Percentiles rank a stretch among this genome's conserved stretches.
phyloP scores from a whole-genome alignment of 2,797 vertebrate genomes.

The Lacerta agilis region DNA sequence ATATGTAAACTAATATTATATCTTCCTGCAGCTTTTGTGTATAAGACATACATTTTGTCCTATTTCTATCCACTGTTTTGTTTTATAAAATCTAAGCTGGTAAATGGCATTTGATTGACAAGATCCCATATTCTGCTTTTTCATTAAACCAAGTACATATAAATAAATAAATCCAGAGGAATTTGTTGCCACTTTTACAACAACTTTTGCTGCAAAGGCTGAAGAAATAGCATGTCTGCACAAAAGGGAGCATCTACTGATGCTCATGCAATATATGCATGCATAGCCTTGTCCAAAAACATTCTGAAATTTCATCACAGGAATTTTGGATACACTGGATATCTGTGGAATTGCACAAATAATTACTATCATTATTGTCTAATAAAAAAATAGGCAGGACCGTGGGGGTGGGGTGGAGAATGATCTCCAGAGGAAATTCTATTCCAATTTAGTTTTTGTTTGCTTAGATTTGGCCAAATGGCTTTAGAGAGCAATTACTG shows the following conservation, averaged over 20 bases:
- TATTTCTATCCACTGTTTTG: conserved; percentile 75
- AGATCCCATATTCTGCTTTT: conserved; percentile 50
- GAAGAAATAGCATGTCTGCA: background rate
- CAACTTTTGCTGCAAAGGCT: background rate
- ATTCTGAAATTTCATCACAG: background rate
- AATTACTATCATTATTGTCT: conserved; percentile 68
- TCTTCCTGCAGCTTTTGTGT: conserved; percentile 75
- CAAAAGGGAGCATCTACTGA: background rate
- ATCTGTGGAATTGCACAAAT: conserved; percentile 22
- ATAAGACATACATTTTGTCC: conserved; percentile 78
- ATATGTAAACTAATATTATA: conserved; percentile 84
- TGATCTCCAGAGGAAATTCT: conserved; percentile 64
- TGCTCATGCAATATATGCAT: background rate
- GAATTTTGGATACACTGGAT: background rate
- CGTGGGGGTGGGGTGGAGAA: conserved; percentile 18
- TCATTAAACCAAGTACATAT: background rate
- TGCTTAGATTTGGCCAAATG: conserved; percentile 74
- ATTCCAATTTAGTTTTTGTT: conserved; percentile 62
- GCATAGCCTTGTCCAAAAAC: background rate
- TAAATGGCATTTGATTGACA: conserved; percentile 68
- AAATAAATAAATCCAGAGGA: background rate
- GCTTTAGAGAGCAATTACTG: conserved; percentile 77
- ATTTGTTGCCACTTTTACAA: background rate
- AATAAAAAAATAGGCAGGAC: conserved; percentile 53
- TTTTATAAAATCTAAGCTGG: conserved; percentile 73